Base-by-base conservation (phyloP, 35 echinoderm and acorn worm species). In the Heliocidaris erythrogramma region DNA sequence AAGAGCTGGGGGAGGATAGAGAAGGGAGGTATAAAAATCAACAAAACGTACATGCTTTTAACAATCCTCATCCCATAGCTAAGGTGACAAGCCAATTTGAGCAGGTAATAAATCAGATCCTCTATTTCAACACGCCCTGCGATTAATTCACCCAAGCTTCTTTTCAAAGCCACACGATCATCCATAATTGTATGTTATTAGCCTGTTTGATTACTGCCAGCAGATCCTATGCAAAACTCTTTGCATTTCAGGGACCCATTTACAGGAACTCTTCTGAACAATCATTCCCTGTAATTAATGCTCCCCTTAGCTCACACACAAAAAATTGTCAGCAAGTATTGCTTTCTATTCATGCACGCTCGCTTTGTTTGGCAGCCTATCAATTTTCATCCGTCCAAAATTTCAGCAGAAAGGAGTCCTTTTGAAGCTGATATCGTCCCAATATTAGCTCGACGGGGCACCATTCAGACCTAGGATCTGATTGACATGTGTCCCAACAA, bases 351-450 rank as follows among this genome's bases (percentile, higher is more conserved):
- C 65, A n/a, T 78, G 65, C 65, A 78, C 65, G 27, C 65, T 78
- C 65, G 27, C 65, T 78, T 78, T 78, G 65, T 78, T 78, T 78
- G 87, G 87, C 14, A 48, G 47, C 87, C 87, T 89, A 89, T 89
- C 87, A 89, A 89, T 89, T 89, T 89, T 89, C 87, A 47, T 47
- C 87, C 87, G 32, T 47, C 87, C 87, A 32, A 89, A 89, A 89
- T 89, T 89, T 89, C 27, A 78, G 65, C 65, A 2, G 27, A 78
- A 78, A 7, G 8, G 65, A 78, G 14, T 47, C 87, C 47, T 47
- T 89, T 89, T 30, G 32, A 47, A 48, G 47, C 11, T 9, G 32
- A 89, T 48, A 89, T 42, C 87, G 14, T 32, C 31, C 87, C 29
- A 89, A 89, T 89, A 89, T 89, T 89, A 48, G 32, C 32, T 89